Evolutionary conservation across 2,888 invertebrate genomes (phyloP).

Genomic region (Agrotis segetum): DNA sequence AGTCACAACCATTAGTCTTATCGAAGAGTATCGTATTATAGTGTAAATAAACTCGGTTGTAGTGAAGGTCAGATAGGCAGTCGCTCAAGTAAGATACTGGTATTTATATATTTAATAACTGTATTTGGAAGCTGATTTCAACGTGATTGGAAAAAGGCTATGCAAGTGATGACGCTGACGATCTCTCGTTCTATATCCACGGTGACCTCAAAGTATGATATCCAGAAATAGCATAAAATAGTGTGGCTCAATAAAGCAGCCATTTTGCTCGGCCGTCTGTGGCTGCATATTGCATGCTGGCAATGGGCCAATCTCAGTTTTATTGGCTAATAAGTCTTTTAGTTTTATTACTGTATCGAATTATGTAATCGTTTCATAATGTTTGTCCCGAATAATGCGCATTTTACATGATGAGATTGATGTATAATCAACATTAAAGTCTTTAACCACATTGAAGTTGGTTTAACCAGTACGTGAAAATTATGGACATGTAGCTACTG

Average conservation of each 20-base stretch:
- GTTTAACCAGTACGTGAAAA: too few species aligned
- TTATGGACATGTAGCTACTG: too few species aligned
- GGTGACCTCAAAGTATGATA: constrained; percentile 42
- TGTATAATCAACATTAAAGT: too few species aligned
- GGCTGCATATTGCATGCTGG: constrained; percentile 76
- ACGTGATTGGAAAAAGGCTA: too few species aligned
- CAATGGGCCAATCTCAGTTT: constrained; percentile 74
- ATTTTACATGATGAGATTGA: constrained; percentile 1
- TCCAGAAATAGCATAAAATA: constrained; percentile 38
- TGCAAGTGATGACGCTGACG: not conserved
- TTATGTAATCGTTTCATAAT: constrained; percentile 52
- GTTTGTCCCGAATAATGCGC: constrained; percentile 23
- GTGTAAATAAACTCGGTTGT: too few species aligned
- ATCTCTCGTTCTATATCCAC: not conserved
- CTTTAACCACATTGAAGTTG: too few species aligned
- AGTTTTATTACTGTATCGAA: constrained; percentile 73
- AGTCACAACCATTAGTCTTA: too few species aligned
- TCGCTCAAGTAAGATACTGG: too few species aligned
- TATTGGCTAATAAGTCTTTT: constrained; percentile 78
- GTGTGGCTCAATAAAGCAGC: constrained; percentile 60
- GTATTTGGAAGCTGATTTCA: too few species aligned
- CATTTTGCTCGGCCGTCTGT: constrained; percentile 61
- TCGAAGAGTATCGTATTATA: too few species aligned
- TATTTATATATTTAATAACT: too few species aligned
- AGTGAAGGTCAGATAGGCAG: too few species aligned